These are phyloP conservation scores for Andrena praecox DNA, from an alignment of 2,888 invertebrate species.

Conservation along the genomic window DNA sequence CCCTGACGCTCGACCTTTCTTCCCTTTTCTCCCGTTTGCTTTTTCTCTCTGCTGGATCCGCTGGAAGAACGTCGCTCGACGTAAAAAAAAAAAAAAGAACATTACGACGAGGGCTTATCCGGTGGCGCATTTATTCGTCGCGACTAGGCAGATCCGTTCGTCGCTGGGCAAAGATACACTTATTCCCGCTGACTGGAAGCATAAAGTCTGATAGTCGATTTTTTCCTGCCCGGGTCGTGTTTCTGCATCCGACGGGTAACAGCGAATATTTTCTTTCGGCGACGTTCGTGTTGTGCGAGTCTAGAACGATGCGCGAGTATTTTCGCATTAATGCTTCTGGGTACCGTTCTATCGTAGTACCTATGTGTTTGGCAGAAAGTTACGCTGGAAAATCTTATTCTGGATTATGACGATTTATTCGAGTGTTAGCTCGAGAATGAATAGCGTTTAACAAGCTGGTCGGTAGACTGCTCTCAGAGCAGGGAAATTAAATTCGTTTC, in stretches of 20 bases:
- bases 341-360: too few species aligned
- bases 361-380: too few species aligned
- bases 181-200: slow-evolving; percentile 34
- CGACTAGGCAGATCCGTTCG: slow-evolving; percentile 34
- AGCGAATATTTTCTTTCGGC: neutral
- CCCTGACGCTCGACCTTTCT: neutral
- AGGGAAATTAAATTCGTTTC: neutral
- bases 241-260: neutral
- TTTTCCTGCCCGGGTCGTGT: neutral
- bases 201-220: slow-evolving; percentile 37
- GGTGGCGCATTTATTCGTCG: slow-evolving; percentile 33
- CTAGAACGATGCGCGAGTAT: too few species aligned
- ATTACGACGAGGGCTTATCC: slow-evolving; percentile 51
- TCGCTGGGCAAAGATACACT: slow-evolving; percentile 36
- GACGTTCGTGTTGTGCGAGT: neutral
- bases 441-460: neutral
- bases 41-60: slow-evolving; percentile 20
- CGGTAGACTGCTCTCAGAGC: neutral
- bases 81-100: slow-evolving; percentile 44
- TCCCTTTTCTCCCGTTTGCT: neutral
- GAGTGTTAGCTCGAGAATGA: neutral
- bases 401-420: too few species aligned
- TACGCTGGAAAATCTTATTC: too few species aligned
- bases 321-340: neutral
- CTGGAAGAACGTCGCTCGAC: slow-evolving; percentile 21